Evolutionary conservation across 2,797 vertebrate genomes (phyloP), one percentile per base, ranked within the genome.

Genomic region (Buphagus erythrorhynchus): DNA sequence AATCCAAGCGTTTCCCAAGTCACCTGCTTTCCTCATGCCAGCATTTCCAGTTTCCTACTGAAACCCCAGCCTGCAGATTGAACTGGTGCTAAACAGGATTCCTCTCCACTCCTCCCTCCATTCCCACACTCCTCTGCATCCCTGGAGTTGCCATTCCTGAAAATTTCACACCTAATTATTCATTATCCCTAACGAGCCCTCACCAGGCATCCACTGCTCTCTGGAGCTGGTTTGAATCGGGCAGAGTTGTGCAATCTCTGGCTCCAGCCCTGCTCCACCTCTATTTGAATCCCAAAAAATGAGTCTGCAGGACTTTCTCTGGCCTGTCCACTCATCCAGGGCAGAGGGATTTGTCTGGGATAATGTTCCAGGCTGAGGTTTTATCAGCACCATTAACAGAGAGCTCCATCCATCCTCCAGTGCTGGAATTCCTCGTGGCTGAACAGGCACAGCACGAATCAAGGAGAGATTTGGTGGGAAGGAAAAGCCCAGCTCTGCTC

Each of bases 11-110:
- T 58, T 75, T 63, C 82, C 72, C 73, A 29, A 28, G 33, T 81
- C 94, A 90, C 95, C 90, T 52, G 61, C 5, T 88, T 42, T 31
- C 76, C 74, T 51, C 2, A 22, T 33, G 75, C 81, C 78, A 86
- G 36, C 0, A 0, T 20, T 74, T 68, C 89, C 84, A 31, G n/a
- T 10, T 65, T 58, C 46, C 26, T 1, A 5, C 0, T 0, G 2
- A 38, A 62, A 71, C 42, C 6, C 6, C 46, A 46, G 68, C 68
- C 61, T 38, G 54, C n/a, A 58, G 66, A 31, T 16, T 21, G 16
- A 48, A 10, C 66, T 3, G 2, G 9, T 17, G 24, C 57, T 78
- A 5, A 42, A 12, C 0, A 0, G 18, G 59, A 67, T 42, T 42
- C 46, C 28, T 74, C 42, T 40, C 45, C 26, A 5, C 31, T 63